Base-by-base conservation (phyloP, 2,797 vertebrate species). In the Potorous gilbertii region DNA sequence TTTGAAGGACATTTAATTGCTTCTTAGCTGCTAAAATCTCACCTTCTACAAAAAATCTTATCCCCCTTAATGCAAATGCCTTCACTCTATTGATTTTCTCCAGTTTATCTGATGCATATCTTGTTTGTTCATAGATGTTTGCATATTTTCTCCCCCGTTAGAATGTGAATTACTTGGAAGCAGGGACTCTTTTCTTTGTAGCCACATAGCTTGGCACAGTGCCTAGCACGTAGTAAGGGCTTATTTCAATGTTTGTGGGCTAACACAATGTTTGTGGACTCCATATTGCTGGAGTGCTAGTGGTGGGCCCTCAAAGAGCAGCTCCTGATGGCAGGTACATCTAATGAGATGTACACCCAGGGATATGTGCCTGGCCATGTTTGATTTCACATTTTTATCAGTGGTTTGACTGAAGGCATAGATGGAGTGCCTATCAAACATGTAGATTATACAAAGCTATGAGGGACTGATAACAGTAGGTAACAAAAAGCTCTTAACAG, bases 221-320 rank as follows among this genome's bases (percentile, higher is more conserved):
- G 11, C 29, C 24, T 96, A 91, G 93, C n/a, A 57, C 94, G 55
- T 29, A 27, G 40, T 55, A 90, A 87, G 9, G 57, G 40, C 16
- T 95, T 95, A 55, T 29, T 11, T 93, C 94, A 94, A 66, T 94
- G 74, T 16, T 13, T 92, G 90, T 90, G 92, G 66, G 94, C 94
- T 94, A 57, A 93, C 13, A 50, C 50, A 50, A 50, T 50, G 50
- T 50, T 50, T 50, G 50, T 50, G 95, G 46, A 74, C 56, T n/a
- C 62, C 62, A 96, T 52, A 18, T 94, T 89, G 28, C 81, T 93
- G 24, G 93, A 89, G 2, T 56, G 29, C 50, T 87, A 10, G 10
- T 11, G 24, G 8, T 50, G 27, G n/a, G n/a, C 16, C 16, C 27
- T 81, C n/a, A 81, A 40, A 46, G n/a, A 81, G 5, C 40, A 27